phyloP scores from a whole-genome alignment of 2,888 invertebrate genomes.

The Stenodera caucasica region DNA sequence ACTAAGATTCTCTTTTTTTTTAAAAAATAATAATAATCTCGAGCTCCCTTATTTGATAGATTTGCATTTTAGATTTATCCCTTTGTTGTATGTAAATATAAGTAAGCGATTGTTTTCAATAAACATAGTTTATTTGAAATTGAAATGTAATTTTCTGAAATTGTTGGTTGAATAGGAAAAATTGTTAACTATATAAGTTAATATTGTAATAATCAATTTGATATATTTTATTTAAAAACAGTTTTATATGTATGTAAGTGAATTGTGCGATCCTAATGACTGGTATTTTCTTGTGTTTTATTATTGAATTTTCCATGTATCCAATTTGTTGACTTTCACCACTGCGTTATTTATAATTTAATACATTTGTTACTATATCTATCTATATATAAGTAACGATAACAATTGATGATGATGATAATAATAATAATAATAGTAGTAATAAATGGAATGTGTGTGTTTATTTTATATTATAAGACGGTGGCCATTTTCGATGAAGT shows the following conservation, averaged over 20 bases:
- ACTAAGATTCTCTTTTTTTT: too few species aligned
- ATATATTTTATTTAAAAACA: not conserved
- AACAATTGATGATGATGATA: too few species aligned
- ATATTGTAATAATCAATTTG: not conserved
- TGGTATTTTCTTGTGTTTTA: conserved; percentile 1
- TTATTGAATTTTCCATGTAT: not conserved
- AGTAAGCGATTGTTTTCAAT: not conserved
- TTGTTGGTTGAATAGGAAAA: not conserved
- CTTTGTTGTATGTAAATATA: too few species aligned
- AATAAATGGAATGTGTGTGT: too few species aligned
- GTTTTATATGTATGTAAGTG: not conserved
- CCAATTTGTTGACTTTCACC: not conserved
- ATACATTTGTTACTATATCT: not conserved
- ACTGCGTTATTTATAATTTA: not conserved
- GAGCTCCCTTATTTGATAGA: too few species aligned
- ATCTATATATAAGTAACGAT: too few species aligned
- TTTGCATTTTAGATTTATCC: too few species aligned
- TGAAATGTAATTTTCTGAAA: not conserved
- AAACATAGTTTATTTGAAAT: not conserved
- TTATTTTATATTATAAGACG: not conserved
- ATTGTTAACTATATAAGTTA: too few species aligned
- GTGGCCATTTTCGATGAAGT: conserved; percentile 19
- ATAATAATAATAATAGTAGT: too few species aligned
- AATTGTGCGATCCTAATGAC: not conserved
- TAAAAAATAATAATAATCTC: too few species aligned